Base-by-base conservation (phyloP, 2,113 vertebrate genomes). In the Oncorhynchus kisutch region DNA sequence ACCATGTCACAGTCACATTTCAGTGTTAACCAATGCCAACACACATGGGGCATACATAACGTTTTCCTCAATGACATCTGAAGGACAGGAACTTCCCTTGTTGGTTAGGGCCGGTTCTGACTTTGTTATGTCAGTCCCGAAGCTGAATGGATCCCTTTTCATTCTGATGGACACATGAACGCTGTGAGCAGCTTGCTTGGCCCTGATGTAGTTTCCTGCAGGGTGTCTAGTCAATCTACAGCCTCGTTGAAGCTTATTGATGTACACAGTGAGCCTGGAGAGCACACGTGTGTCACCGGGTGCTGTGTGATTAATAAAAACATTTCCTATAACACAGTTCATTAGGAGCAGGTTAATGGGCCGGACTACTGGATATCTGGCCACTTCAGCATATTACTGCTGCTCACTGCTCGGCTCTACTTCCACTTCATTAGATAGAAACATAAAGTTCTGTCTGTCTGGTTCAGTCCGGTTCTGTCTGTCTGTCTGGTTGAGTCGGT, bases 291-390 rank as follows among this genome's bases (percentile, higher is more conserved):
- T 75, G 29, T 81, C 85, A 79, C 79, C 84, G 74, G 27, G 62
- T 5, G 18, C 62, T 71, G 60, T 83, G 73, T 77, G 78, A 85
- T 78, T 80, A 85, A 86, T 86, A 85, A 79, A 81, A 84, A 78
- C 75, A 34, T 68, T 79, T 64, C 72, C 72, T 83, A 80, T 73
- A 62, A 11, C 78, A 64, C 85, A 78, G 89, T 88, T 89, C 84
- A 88, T 90, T 86, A 85, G 68, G 72, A 71, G 82, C 82, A 83
- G 76, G 76, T 90, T 87, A 90, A 90, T 86, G 83, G 76, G 79
- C 81, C 84, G 84, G 72, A 81, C 79, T 85, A 74, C 70, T 22
- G 49, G 72, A 78, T 82, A 78, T 73, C 78, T 14, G 3, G 22
- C 27, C 77, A 51, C 9, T 84, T 71, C n/a, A 73, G 73, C 51